These are phyloP conservation scores for Meiosimyza platycephala DNA, from an alignment of 2,888 invertebrate genomes.

Conservation along the genomic window DNA sequence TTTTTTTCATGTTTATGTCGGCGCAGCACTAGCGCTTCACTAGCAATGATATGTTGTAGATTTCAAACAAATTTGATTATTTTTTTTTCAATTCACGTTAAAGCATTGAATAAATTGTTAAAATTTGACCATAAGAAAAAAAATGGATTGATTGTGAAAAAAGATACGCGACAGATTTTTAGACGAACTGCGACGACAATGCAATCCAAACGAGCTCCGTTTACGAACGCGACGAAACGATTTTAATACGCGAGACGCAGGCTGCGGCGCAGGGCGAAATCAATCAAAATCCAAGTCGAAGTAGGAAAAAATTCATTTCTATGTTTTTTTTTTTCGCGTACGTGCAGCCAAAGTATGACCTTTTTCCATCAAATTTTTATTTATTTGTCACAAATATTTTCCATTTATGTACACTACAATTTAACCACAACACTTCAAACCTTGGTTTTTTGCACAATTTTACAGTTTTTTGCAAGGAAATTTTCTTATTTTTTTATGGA, in stretches of 20 bases:
- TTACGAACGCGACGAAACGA: conserved; percentile 32
- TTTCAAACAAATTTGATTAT: background rate
- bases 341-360: conserved; percentile 19
- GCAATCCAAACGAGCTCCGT: conserved; percentile 44
- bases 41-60: background rate
- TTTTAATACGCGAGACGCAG: conserved; percentile 24
- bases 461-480: conserved; percentile 53
- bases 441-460: conserved; percentile 50
- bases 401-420: conserved; percentile 54
- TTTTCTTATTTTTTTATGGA: conserved; percentile 52
- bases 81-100: too few species aligned
- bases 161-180: conserved; percentile 33
- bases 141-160: conserved; percentile 39
- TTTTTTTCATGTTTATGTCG: too few species aligned
- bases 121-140: too few species aligned
- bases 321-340: conserved; percentile 28
- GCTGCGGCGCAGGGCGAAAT: conserved; percentile 50
- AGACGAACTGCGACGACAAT: conserved; percentile 43
- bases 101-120: too few species aligned
- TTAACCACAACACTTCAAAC: conserved; percentile 35
- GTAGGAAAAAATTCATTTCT: conserved; percentile 26
- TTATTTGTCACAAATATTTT: conserved; percentile 20
- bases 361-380: conserved; percentile 40
- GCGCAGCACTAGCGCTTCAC: too few species aligned
- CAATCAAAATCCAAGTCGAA: conserved; percentile 51